phyloP scores from a whole-genome alignment of 2,113 vertebrate genomes.

The Panurus biarmicus region DNA sequence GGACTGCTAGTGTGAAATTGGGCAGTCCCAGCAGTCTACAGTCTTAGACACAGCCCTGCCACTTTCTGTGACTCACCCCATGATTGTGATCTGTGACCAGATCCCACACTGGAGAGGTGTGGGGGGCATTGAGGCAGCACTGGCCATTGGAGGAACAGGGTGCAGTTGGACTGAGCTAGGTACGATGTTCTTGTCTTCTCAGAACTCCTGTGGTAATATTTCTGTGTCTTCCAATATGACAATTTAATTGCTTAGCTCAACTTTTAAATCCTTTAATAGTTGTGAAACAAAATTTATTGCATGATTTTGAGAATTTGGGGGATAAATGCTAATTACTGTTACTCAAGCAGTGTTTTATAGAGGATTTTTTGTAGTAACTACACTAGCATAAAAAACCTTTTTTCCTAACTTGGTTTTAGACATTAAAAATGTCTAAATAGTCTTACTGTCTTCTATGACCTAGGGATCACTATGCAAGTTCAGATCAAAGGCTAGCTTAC shows the following conservation, averaged over 20 bases:
- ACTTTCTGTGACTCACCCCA: not conserved
- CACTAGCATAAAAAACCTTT: not conserved
- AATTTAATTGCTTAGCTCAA: not conserved
- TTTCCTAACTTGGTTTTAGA: not conserved
- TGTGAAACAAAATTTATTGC: not conserved
- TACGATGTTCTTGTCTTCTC: not conserved
- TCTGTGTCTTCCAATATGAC: not conserved
- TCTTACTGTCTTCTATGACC: not conserved
- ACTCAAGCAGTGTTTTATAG: not conserved
- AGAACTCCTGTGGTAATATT: not conserved
- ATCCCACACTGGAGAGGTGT: not conserved
- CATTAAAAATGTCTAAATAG: not conserved
- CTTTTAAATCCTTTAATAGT: not conserved
- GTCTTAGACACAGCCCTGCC: not conserved
- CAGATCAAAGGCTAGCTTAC: not conserved
- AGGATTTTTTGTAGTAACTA: not conserved
- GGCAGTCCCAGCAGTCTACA: accelerated
- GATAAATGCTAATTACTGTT: not conserved
- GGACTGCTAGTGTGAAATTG: not conserved
- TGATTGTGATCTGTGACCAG: not conserved
- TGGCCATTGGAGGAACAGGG: not conserved
- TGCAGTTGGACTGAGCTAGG: not conserved
- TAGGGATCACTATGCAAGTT: not conserved
- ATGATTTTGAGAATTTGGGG: not conserved
- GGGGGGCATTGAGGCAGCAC: not conserved